Base-by-base conservation (phyloP, 2,888 invertebrate genomes). In the Aplocera efformata region DNA sequence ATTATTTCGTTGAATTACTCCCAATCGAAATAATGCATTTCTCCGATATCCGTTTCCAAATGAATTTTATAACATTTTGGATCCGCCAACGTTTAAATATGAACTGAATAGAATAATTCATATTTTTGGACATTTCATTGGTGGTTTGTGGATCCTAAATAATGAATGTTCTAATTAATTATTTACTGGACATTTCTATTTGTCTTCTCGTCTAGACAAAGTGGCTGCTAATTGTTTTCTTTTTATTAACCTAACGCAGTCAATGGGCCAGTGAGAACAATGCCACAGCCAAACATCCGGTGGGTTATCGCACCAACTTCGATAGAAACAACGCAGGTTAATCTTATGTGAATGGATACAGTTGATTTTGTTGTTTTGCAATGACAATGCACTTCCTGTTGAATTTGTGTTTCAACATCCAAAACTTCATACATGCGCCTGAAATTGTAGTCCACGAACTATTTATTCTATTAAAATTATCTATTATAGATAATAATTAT, bases 211-310 rank as follows among this genome's bases (percentile, higher is more conserved):
- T 49, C 40, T 45, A 43, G 48, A 50, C 48, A 47, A 48, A 46
- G 48, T 42, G n/a, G n/a, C n/a, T 13, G 35, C 35, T 42, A 47
- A 48, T 47, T 48, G 39, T 42, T 43, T 54, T 50, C 39, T 50
- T 44, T 50, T 48, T 51, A 42, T 43, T 50, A 42, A 35, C 31
- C 39, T 33, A 44, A 32, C 28, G 36, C 37, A 48, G 58, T 67
- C 58, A 65, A 64, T 67, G 60, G 57, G 58, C 52, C 48, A 56
- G 48, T 64, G 56, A 50, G 69, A 77, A 82, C 81, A 83, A 83
- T 82, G 67, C 73, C 68, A 73, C 70, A 67, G 66, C 63, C 72
- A 82, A 82, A 83, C 81, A 83, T 84, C 83, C 84, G 84, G 78
- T 58, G 52, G 51, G 72, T 75, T 81, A 81, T 84, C 81, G 72